Base-by-base conservation (phyloP, 2,888 invertebrate species). In the Pheosia tremula region DNA sequence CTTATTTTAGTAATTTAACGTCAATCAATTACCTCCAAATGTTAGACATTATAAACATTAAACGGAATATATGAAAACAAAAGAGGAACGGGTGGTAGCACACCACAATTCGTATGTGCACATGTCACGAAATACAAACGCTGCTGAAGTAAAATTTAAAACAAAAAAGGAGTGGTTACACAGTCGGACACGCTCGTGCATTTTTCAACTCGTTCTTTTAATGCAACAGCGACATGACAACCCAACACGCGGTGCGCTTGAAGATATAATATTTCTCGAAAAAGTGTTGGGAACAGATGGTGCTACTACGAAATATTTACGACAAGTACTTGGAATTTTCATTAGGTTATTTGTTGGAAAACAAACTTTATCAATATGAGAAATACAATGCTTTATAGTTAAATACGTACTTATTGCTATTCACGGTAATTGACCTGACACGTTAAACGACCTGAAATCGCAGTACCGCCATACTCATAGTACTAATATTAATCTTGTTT, bases 211-310 rank as follows among this genome's bases (percentile, higher is more conserved):
- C 60, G 57, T 64, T 67, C 57, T 59, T 71, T 60, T 59, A 72
- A 71, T 65, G 63, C 63, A 66, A 55, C 63, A 56, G 57, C 59
- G 58, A 66, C 63, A 66, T 63, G 65, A 69, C 65, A 69, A 71
- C 62, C 61, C 66, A 65, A 67, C 64, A 75, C 63, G 67, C 70
- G 69, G 64, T 64, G 43, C 58, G 60, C 57, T 73, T 60, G 59
- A 65, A 71, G 59, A 69, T 64, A 69, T 2, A 24, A 24, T 75
- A 67, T 72, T 65, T 66, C 65, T 68, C 69, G 43, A 41, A 58
- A 63, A 69, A 62, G 58, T 66, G 67, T 72, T 74, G 68, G 63
- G 61, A 60, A 39, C 73, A 75, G 69, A 71, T 66, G 69, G 5
- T n/a, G n/a, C 67, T 72, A 58, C 24, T 24, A 24, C 24, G 24